phyloP scores from a whole-genome alignment of 1,140 invertebrate species.

The Trichoplusia ni region DNA sequence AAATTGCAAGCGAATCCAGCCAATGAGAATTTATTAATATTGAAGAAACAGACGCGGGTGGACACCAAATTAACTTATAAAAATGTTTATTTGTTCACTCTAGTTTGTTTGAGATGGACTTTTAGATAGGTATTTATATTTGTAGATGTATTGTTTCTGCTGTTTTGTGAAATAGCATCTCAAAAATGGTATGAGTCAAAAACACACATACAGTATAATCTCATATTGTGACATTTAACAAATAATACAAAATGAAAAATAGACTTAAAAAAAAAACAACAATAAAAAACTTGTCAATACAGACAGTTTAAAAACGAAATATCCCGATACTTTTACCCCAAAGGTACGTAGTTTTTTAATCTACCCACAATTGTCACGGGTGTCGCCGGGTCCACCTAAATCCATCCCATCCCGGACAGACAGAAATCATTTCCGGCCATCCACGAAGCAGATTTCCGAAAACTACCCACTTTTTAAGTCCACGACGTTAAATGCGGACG shows the following conservation, averaged over 20 bases:
- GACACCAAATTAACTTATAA: slow-evolving; percentile 68
- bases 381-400: slow-evolving; percentile 33
- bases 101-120: neutral
- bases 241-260: too few species aligned
- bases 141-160: too few species aligned
- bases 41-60: slow-evolving; percentile 63
- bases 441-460: slow-evolving; percentile 54
- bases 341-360: slow-evolving; percentile 17
- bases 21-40: slow-evolving; percentile 79
- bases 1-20: slow-evolving; percentile 76
- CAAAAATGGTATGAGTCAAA: too few species aligned
- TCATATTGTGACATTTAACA: too few species aligned
- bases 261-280: too few species aligned
- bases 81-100: slow-evolving; percentile 50
- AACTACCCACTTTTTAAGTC: slow-evolving; percentile 72
- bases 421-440: slow-evolving; percentile 72
- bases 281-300: too few species aligned
- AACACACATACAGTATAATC: too few species aligned
- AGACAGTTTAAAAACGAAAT: neutral
- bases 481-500: slow-evolving; percentile 62
- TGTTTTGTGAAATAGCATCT: too few species aligned
- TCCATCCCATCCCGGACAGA: slow-evolving; percentile 40
- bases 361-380: slow-evolving; percentile 19
- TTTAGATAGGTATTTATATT: too few species aligned
- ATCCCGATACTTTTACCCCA: neutral